Evolutionary conservation across 2,888 invertebrate genomes (phyloP), one percentile per base, ranked within the genome.

Genomic region (Mycogona germanica): DNA sequence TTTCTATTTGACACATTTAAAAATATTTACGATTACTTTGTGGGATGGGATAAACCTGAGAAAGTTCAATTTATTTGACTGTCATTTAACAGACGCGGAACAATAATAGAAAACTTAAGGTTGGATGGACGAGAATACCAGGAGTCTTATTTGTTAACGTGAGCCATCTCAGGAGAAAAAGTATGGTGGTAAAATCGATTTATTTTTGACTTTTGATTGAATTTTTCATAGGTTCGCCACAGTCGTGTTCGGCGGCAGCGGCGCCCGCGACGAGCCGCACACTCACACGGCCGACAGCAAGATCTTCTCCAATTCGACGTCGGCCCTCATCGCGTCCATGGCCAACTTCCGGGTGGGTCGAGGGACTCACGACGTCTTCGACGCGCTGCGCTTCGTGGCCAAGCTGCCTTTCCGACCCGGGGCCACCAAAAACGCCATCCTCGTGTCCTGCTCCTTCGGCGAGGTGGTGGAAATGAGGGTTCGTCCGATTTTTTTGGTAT

Each of bases 371-470:
- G 87, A 87, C 66, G 79, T 86, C 61, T 84, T 87, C 66, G 78
- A 76, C 30, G 88, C 87, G 7, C 75, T 88, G 14, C 78, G 79
- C 46, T 80, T 78, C 65, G 84, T 86, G 17, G 78, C 82, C 0
- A 75, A 76, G 56, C 72, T 88, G 45, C 78, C 82, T 55, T 88
- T 85, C 75, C 77, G 91, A 30, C 78, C 87, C 1, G 92, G 84
- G 1, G 87, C 84, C 25, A 82, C 88, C 1, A 84, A 87, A 66
- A 84, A 82, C 2, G 80, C 92, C 59, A 74, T 92, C 57, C 72
- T 92, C 40, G 66, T 92, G 64, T 84, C 87, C 0, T 92, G 91
- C 70, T 78, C 82, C 12, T 76, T 76, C 51, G 91, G 91, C 67
- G 77, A 79, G 59, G 74, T 78, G 3, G 68, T 71, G 38, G 74